Percentiles rank a stretch among this genome's conserved stretches.
These are phyloP conservation scores for Drosophila algonquin DNA, from an alignment of 2,888 invertebrate species.

Conservation along the genomic window DNA sequence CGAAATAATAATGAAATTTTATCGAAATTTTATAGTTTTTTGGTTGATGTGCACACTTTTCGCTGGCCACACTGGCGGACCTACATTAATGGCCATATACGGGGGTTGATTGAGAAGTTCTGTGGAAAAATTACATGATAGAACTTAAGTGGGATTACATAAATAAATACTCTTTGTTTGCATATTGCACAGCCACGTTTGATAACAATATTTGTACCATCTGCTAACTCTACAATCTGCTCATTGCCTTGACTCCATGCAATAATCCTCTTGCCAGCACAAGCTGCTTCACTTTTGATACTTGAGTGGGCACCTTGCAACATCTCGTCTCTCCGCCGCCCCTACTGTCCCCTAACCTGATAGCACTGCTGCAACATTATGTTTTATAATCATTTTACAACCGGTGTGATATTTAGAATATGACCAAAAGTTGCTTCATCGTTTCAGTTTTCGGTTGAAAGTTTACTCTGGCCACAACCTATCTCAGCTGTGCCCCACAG, in stretches of 20 bases:
- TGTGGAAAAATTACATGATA: too few relatives aligned
- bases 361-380: slow-evolving; percentile 54
- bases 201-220: too few relatives aligned
- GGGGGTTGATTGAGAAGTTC: background rate
- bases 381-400: slow-evolving; percentile 80
- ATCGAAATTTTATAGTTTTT: slow-evolving; percentile 35
- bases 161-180: too few relatives aligned
- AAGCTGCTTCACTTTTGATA: background rate
- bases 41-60: background rate
- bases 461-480: slow-evolving; percentile 51
- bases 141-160: too few relatives aligned
- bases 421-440: slow-evolving; percentile 69
- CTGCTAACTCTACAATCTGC: background rate
- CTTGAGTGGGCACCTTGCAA: background rate
- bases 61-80: background rate
- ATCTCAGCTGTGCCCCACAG: slow-evolving; percentile 17
- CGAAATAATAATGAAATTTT: slow-evolving; percentile 30
- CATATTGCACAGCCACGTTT: too few relatives aligned
- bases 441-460: slow-evolving; percentile 49
- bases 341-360: background rate
- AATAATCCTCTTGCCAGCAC: background rate
- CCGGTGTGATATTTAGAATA: slow-evolving; percentile 75
- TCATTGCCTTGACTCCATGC: background rate
- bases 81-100: background rate
- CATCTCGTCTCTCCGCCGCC: background rate